These are phyloP conservation scores for Tetragnatha montana DNA, from an alignment of 2,888 invertebrate species.

Conservation along the genomic window DNA sequence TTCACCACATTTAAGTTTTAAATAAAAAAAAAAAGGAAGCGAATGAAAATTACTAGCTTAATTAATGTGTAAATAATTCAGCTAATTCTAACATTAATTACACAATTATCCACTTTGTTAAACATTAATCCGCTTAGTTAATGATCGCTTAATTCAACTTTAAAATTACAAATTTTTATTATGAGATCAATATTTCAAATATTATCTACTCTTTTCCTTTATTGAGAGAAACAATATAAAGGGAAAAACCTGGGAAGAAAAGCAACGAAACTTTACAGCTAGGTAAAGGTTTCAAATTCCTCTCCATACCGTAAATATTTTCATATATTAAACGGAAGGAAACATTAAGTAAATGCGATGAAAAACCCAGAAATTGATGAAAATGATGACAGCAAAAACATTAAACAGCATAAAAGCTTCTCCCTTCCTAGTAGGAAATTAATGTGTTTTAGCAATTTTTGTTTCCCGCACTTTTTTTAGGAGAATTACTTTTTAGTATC, in stretches of 20 bases:
- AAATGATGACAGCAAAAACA: constrained; percentile 60
- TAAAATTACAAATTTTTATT: too few relatives aligned
- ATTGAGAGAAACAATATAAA: neutral
- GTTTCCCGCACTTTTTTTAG: constrained; percentile 35
- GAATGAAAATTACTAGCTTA: too few relatives aligned
- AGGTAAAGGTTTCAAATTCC: neutral
- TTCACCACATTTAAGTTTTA: too few relatives aligned
- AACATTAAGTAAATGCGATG: constrained; percentile 49
- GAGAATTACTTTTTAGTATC: constrained; percentile 39
- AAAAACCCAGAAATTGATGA: constrained; percentile 57
- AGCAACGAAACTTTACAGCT: neutral
- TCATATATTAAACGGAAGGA: constrained; percentile 46
- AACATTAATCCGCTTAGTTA: too few relatives aligned
- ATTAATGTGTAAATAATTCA: too few relatives aligned
- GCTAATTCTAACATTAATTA: too few relatives aligned
- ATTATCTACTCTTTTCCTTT: too few relatives aligned
- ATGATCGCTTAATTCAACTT: too few relatives aligned
- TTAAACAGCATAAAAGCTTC: constrained; percentile 40
- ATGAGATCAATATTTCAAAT: too few relatives aligned
- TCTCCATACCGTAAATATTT: constrained; percentile 48
- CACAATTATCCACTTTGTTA: too few relatives aligned
- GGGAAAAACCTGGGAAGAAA: constrained; percentile 7
- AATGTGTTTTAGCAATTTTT: constrained; percentile 51
- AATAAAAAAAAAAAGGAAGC: too few relatives aligned
- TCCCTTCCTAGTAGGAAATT: constrained; percentile 44